Evolutionary conservation across 2,797 vertebrate genomes (phyloP), one percentile per base, ranked within the genome.

Genomic region (Ptychadena robeensis): DNA sequence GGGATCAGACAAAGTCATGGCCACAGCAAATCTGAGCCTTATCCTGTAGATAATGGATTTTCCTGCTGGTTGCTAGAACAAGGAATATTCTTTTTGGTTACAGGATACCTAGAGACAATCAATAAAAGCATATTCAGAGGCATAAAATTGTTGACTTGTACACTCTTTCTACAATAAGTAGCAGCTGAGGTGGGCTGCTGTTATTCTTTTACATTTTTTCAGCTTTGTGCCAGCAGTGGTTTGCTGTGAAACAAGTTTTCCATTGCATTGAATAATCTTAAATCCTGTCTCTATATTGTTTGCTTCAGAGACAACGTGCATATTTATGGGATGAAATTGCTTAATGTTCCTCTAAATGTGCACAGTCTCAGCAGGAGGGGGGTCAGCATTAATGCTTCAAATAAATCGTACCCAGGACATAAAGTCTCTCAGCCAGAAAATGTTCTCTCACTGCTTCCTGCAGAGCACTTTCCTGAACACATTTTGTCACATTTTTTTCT

Each of bases 241-340:
- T 14, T 27, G 28, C 9, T 7, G 40, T 32, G 69, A 59, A 79
- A 67, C 61, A 30, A 32, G 25, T 37, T 72, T 61, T 67, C 63
- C 61, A 66, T n/a, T 73, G 30, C 11, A 67, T n/a, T 53, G 48
- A 31, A 74, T 74, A 28, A 32, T 74, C 31, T 80, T 79, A 31
- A 73, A 67, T 59, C 31, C 11, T 76, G 73, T 48, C 61, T 35
- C 34, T 57, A 70, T 76, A 82, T 74, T 84, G 76, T 74, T 80
- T 80, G 77, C 44, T 72, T 67, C 77, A 63, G 35, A 73, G 70
- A 74, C 64, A 84, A 74, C 30, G 70, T 38, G 70, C 77, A 80
- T 84, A 84, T 84, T 80, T 80, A 84, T 84, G 76, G 77, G 73
- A 80, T 69, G 82, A 64, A 84, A 84, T 80, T 84, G 82, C 82